These are phyloP conservation scores for Pogonomyrmex californicus DNA, from an alignment of 1,140 invertebrate species.

Conservation along the genomic window DNA sequence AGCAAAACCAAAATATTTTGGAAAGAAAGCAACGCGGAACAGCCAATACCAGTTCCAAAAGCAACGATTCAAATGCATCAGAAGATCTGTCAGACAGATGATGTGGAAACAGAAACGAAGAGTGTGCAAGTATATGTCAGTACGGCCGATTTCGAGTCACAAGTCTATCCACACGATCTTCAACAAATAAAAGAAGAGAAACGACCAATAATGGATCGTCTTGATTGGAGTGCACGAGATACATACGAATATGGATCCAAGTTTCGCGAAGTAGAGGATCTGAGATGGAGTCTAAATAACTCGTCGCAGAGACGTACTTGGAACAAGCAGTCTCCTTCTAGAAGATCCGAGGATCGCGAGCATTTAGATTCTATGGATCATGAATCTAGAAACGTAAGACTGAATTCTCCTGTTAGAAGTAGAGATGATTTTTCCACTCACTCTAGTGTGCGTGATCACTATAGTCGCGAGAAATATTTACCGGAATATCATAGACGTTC, in stretches of 20 bases:
- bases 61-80: slow-evolving; percentile 79
- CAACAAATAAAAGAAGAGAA: slow-evolving; percentile 78
- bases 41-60: slow-evolving; percentile 48
- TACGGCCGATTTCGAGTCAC: slow-evolving; percentile 74
- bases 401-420: slow-evolving; percentile 67
- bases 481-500: slow-evolving; percentile 71
- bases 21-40: slow-evolving; percentile 77
- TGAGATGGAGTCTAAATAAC: slow-evolving; percentile 82
- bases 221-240: slow-evolving; percentile 83
- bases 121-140: slow-evolving; percentile 72
- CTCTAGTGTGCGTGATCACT: slow-evolving; percentile 66
- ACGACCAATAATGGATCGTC: slow-evolving; percentile 80
- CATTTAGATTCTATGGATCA: slow-evolving; percentile 58
- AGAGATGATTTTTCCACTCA: slow-evolving; percentile 71
- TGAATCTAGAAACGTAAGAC: slow-evolving; percentile 60
- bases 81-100: slow-evolving; percentile 85
- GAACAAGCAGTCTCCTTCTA: slow-evolving; percentile 66
- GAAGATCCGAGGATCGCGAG: slow-evolving; percentile 69
- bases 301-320: slow-evolving; percentile 78
- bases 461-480: slow-evolving; percentile 68
- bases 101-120: slow-evolving; percentile 69
- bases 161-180: slow-evolving; percentile 79
- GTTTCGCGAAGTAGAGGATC: slow-evolving; percentile 79
- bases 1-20: slow-evolving; percentile 80
- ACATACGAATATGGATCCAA: slow-evolving; percentile 76